phyloP scores from a whole-genome alignment of 2,797 vertebrate genomes.

The Emys orbicularis region DNA sequence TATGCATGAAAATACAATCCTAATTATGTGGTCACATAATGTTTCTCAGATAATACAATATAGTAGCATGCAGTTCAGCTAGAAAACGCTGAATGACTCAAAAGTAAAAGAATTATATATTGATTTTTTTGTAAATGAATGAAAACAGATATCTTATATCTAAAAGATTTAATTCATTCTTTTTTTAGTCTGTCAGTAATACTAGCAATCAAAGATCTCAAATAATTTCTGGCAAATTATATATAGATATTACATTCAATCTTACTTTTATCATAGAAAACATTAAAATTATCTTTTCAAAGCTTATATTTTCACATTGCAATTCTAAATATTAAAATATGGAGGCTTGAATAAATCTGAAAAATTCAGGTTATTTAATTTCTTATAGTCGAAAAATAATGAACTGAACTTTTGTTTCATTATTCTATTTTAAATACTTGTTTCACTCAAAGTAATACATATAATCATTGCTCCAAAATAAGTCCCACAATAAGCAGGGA shows the following conservation, averaged over 20 bases:
- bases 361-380: background rate
- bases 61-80: background rate
- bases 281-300: constrained; percentile 1
- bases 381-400: background rate
- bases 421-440: background rate
- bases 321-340: constrained; percentile 26
- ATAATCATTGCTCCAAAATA: background rate
- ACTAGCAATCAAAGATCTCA: background rate
- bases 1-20: background rate
- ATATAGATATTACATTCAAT: background rate
- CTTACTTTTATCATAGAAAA: background rate
- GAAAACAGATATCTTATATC: background rate
- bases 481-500: background rate
- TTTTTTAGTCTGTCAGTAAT: background rate
- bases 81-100: background rate
- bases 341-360: background rate
- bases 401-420: background rate
- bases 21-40: background rate
- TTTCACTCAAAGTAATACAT: background rate
- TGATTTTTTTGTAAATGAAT: no score
- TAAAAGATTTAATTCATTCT: background rate
- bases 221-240: background rate
- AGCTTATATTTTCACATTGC: constrained; percentile 22
- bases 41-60: background rate
- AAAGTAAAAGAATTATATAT: no score